Evolutionary conservation across 2,113 vertebrate genomes (phyloP).

Genomic region (Hiodon tergisus): DNA sequence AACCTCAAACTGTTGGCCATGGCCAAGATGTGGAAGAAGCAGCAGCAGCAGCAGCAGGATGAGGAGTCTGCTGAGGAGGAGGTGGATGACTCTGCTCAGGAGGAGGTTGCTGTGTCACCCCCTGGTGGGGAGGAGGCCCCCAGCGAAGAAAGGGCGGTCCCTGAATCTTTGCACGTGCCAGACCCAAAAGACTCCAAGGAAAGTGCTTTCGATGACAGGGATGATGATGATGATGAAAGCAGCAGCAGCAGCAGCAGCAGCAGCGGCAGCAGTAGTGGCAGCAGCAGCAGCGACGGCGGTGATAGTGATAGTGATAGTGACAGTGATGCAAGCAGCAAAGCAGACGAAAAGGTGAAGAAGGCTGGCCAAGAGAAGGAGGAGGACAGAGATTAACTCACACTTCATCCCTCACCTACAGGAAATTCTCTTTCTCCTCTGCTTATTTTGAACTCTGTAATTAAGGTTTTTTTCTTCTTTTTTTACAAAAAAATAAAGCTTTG

Average conservation of each 20-base stretch:
- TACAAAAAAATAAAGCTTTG: constrained; percentile 1
- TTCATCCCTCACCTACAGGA: background rate
- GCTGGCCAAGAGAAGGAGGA: constrained; percentile 8
- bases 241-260: constrained; percentile 29
- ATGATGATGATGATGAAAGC: constrained; percentile 36
- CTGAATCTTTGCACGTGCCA: background rate
- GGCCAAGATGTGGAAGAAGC: constrained; percentile 98
- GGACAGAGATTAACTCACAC: too few relatives aligned
- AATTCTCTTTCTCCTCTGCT: background rate
- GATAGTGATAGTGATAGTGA: constrained; percentile 18
- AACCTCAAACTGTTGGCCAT: constrained; percentile 96
- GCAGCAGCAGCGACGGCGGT: background rate
- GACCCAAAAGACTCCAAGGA: background rate
- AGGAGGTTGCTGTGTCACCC: background rate
- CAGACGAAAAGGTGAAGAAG: constrained; percentile 12
- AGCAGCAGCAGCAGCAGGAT: constrained; percentile 65
- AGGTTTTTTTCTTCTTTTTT: background rate
- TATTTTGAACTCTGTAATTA: background rate
- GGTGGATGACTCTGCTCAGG: constrained; percentile 14
- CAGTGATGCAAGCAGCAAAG: background rate
- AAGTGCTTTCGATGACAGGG: constrained; percentile 18
- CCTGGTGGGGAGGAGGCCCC: constrained; percentile 49
- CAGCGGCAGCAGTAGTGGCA: constrained; percentile 15
- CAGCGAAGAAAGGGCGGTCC: background rate
- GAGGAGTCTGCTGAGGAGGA: constrained; percentile 53